These are phyloP conservation scores for Acanthosoma haemorrhoidale DNA, from an alignment of 2,888 invertebrate species.

Conservation along the genomic window DNA sequence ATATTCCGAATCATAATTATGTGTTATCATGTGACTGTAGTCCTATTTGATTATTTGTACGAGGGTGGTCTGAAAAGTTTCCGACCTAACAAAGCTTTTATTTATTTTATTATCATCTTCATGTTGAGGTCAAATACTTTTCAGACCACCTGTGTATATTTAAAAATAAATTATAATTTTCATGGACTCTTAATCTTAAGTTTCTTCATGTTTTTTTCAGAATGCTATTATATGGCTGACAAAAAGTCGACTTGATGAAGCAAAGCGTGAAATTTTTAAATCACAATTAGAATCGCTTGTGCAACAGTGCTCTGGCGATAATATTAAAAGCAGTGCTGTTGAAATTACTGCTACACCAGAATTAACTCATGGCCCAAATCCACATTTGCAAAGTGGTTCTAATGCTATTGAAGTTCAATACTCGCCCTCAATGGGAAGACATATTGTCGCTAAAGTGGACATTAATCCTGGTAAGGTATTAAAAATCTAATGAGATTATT, in stretches of 20 bases:
- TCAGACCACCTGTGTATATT: no score
- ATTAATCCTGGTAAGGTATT: conserved; percentile 58
- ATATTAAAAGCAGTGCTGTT: neutral
- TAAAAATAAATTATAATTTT: no score
- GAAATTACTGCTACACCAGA: neutral
- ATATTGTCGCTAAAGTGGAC: conserved; percentile 61
- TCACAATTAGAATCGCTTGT: conserved; percentile 17
- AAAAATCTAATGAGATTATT: no score
- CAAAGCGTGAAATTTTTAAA: conserved; percentile 23
- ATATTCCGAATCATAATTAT: no score
- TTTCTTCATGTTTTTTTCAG: conserved; percentile 32
- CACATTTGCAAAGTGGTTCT: conserved; percentile 53
- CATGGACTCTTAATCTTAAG: neutral
- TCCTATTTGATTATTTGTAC: no score
- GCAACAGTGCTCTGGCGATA: neutral
- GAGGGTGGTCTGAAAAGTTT: no score
- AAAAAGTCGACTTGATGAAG: conserved; percentile 29
- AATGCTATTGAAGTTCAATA: conserved; percentile 57
- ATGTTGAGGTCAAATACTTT: no score
- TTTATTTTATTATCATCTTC: no score
- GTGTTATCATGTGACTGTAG: no score
- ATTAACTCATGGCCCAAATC: conserved; percentile 28
- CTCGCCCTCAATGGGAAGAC: conserved; percentile 57
- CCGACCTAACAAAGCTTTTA: no score
- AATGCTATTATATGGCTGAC: conserved; percentile 25